These are phyloP conservation scores for Antennarius maculatus DNA, from an alignment of 2,797 vertebrate genomes.

Conservation along the genomic window DNA sequence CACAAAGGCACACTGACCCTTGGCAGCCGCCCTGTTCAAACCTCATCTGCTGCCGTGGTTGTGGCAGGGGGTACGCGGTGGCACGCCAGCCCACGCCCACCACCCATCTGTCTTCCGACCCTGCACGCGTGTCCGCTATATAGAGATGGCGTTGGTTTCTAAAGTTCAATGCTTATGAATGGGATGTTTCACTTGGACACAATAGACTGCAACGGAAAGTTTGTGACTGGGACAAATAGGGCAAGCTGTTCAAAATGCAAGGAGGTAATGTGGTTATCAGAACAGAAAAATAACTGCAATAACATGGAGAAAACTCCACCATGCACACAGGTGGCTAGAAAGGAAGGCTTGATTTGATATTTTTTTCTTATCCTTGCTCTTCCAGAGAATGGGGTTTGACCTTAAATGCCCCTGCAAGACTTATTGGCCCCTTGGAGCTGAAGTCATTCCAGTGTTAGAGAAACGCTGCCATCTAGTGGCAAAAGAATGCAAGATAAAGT, in stretches of 20 bases:
- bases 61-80: constrained; percentile 44
- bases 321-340: background rate
- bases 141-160: constrained; percentile 42
- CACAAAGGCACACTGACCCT: constrained; percentile 64
- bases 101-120: constrained; percentile 77
- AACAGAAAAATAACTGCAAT: background rate
- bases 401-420: constrained; percentile 54
- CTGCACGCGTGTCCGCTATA: constrained; percentile 66
- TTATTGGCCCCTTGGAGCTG: constrained; percentile 2
- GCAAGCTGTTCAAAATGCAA: constrained; percentile 27
- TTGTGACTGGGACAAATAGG: constrained; percentile 39
- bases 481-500: constrained; percentile 7
- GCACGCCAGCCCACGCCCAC: constrained; percentile 63
- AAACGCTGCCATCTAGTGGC: constrained; percentile 62
- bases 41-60: constrained; percentile 66
- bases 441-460: background rate
- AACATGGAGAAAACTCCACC: background rate
- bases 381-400: constrained; percentile 32
- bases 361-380: background rate
- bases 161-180: constrained; percentile 61
- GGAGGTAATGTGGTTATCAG: background rate
- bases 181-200: constrained; percentile 33
- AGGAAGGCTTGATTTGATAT: background rate
- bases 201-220: constrained; percentile 27
- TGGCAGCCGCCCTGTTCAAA: constrained; percentile 42